phyloP scores from a whole-genome alignment of 2,797 vertebrate genomes.

The Acanthis flammea region DNA sequence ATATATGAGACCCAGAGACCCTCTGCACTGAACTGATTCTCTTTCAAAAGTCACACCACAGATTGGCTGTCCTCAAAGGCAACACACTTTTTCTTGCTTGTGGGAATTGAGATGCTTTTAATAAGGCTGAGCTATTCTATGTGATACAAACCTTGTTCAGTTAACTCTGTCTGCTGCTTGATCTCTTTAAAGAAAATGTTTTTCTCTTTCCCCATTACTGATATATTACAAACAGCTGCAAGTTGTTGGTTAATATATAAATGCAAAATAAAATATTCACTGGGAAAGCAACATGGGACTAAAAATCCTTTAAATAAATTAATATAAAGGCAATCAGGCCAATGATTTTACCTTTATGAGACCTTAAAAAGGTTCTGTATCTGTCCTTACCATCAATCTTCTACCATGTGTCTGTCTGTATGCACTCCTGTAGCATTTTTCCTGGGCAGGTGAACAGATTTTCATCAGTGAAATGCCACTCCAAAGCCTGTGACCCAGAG shows the following conservation, averaged over 20 bases:
- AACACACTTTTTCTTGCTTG: neutral
- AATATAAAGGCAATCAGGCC: neutral
- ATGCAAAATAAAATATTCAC: neutral
- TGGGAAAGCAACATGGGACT: neutral
- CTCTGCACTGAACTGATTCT: neutral
- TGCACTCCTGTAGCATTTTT: neutral
- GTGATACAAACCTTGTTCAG: neutral
- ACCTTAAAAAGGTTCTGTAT: neutral
- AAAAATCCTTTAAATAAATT: neutral
- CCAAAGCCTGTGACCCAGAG: neutral
- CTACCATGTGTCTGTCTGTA: neutral
- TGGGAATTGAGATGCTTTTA: neutral
- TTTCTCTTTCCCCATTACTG: neutral
- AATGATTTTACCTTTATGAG: neutral
- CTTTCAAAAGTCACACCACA: conserved; percentile 1
- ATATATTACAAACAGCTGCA: neutral
- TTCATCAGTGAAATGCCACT: neutral
- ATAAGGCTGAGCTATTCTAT: neutral
- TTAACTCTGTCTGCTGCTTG: neutral
- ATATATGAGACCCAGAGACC: neutral
- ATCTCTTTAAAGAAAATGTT: neutral
- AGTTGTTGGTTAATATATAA: neutral
- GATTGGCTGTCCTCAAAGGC: neutral
- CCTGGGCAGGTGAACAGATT: neutral
- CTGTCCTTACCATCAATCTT: neutral